phyloP scores from a whole-genome alignment of 2,113 vertebrate species.

The Phyllostomus hastatus region DNA sequence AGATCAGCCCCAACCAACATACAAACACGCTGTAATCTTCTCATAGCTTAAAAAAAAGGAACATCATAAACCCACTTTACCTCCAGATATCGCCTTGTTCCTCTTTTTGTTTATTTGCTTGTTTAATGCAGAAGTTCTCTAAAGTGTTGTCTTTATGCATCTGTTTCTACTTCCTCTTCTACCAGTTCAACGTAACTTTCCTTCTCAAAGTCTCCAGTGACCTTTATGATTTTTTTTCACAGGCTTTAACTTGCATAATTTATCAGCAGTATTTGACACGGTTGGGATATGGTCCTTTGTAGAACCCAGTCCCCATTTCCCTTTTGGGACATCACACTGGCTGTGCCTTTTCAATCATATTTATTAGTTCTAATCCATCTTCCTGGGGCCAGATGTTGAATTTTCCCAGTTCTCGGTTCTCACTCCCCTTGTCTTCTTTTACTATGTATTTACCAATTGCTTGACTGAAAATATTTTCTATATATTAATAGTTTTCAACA shows the following conservation, averaged over 20 bases:
- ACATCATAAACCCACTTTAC: neutral
- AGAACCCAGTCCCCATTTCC: neutral
- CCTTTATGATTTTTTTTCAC: neutral
- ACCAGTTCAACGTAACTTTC: neutral
- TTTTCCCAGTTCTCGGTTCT: neutral
- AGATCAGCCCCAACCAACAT: neutral
- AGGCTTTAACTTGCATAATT: neutral
- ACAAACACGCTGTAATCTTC: neutral
- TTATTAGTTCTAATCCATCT: neutral
- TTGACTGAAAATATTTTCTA: neutral
- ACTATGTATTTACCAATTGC: accelerated
- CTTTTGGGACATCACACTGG: neutral
- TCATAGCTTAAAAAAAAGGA: neutral
- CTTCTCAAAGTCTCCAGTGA: neutral
- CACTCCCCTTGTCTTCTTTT: neutral
- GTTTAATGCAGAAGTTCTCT: neutral
- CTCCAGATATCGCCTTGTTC: neutral
- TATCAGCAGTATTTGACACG: neutral
- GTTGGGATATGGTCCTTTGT: neutral
- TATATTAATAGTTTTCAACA: neutral
- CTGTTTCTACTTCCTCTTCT: neutral
- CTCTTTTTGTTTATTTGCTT: neutral
- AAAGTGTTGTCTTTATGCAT: neutral
- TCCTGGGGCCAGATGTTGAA: neutral
- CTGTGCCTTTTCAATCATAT: neutral